Percentiles rank a stretch among this genome's conserved stretches.
These are phyloP conservation scores for Notodonta ziczac DNA, from an alignment of 2,888 invertebrate species.

Conservation along the genomic window DNA sequence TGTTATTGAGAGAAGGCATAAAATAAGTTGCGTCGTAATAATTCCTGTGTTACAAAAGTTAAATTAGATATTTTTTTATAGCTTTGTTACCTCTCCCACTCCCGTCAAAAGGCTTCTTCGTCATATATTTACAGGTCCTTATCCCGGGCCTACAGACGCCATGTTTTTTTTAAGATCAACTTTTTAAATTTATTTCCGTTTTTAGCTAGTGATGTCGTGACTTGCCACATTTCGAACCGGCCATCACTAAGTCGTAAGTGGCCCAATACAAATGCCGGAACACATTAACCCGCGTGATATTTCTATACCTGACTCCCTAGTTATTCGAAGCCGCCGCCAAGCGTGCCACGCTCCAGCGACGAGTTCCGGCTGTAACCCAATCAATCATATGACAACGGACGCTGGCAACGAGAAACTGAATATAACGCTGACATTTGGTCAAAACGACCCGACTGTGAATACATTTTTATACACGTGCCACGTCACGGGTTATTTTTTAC, in stretches of 20 bases:
- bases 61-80: no score
- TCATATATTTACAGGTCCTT: no score
- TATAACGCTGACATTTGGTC: neutral
- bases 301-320: constrained; percentile 4
- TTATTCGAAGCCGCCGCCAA: constrained; percentile 2
- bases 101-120: no score
- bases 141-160: no score
- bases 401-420: neutral
- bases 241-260: neutral
- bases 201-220: neutral
- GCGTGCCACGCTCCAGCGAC: neutral
- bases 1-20: no score
- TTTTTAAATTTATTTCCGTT: no score
- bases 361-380: neutral
- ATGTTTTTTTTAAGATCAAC: no score
- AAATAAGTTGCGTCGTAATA: no score
- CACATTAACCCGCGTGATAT: constrained; percentile 4
- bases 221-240: neutral
- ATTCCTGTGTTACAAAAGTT: no score
- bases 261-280: neutral
- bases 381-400: constrained; percentile 6
- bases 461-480: neutral
- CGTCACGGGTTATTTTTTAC: no score
- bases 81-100: no score
- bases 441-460: neutral